Evolutionary conservation across 1,140 invertebrate species (phyloP).

Genomic region (Heliconius nattereri): DNA sequence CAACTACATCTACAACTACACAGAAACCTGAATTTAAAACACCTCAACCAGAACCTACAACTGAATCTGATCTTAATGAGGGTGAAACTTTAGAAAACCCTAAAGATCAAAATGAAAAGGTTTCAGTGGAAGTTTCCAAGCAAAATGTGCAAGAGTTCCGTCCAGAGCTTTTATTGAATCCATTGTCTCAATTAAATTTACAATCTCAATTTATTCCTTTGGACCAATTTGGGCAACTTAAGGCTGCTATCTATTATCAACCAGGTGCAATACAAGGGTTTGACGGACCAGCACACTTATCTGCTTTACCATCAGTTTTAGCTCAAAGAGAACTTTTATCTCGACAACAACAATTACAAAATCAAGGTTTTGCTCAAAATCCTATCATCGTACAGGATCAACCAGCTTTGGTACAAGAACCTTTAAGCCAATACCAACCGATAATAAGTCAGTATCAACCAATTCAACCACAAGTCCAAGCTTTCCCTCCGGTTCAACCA

Average conservation of each 20-base stretch:
- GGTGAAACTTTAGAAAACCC: conserved; percentile 56
- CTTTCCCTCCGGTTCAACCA: conserved; percentile 47
- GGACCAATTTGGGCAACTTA: conserved; percentile 59
- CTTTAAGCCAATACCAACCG: conserved; percentile 46
- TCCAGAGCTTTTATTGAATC: conserved; percentile 64
- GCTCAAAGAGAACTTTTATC: conserved; percentile 59
- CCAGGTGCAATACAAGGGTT: conserved; percentile 51
- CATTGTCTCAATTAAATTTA: conserved; percentile 61
- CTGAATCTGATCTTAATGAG: conserved; percentile 60
- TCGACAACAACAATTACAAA: conserved; percentile 45
- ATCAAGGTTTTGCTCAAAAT: conserved; percentile 50
- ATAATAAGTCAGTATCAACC: conserved; percentile 41
- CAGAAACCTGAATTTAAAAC: conserved; percentile 49
- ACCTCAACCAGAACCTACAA: conserved; percentile 47
- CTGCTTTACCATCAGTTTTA: conserved; percentile 67
- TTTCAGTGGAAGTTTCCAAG: conserved; percentile 67
- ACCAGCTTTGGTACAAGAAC: conserved; percentile 40
- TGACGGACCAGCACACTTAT: conserved; percentile 65
- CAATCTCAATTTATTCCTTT: conserved; percentile 62
- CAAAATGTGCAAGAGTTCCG: conserved; percentile 72
- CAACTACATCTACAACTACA: conserved; percentile 51
- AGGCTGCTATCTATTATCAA: conserved; percentile 57
- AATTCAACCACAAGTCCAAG: conserved; percentile 40
- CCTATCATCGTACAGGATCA: conserved; percentile 55
- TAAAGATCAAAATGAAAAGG: conserved; percentile 50